Conservation (phyloP, 2,797 vertebrate genomes). For the Schizopygopsis malacanthus region DNA sequence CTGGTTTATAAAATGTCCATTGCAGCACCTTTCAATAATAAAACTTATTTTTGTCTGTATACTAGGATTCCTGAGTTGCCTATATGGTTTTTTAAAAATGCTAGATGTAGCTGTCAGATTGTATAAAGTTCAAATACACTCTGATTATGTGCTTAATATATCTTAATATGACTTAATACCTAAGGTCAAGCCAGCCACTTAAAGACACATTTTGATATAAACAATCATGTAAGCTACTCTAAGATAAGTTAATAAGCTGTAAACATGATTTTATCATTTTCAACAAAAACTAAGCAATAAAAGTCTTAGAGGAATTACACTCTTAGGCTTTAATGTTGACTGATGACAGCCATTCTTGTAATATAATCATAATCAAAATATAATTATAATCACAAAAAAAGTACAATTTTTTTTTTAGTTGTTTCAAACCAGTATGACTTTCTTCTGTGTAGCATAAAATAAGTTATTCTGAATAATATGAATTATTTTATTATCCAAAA, state of each 20-base stretch:
- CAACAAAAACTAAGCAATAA: background rate
- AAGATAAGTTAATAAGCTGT: background rate
- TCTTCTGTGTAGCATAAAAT: background rate
- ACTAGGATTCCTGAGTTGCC: background rate
- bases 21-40: background rate
- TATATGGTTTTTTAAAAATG: background rate
- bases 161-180: background rate
- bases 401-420: background rate
- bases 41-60: background rate
- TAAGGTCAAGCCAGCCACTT: background rate
- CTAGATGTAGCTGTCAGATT: background rate
- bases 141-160: background rate
- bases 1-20: conserved; percentile 3
- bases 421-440: background rate
- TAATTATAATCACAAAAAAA: no score
- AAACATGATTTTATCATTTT: background rate
- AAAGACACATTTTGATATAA: background rate
- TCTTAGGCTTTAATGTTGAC: background rate
- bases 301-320: background rate
- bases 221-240: background rate
- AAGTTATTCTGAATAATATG: background rate
- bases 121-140: background rate
- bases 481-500: background rate
- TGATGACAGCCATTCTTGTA: background rate
- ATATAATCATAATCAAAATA: background rate